Percentiles rank a stretch among this genome's conserved stretches.
Conservation (phyloP, 2,888 invertebrate species). For the Erebia ligea region DNA sequence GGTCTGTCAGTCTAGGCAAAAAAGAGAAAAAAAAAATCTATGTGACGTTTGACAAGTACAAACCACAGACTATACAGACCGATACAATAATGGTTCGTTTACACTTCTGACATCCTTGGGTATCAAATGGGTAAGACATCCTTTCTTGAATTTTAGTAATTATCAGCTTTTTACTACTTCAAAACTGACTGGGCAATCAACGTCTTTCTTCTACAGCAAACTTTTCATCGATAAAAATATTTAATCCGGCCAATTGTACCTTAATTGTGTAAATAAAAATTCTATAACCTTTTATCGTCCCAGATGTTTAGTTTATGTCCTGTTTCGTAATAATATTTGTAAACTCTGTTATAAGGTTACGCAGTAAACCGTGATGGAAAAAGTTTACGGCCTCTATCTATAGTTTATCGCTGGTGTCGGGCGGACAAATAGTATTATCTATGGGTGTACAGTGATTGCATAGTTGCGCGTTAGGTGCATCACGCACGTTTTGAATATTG, state of each 20-base stretch:
- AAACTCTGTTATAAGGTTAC: constrained; percentile 16
- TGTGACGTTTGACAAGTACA: no score
- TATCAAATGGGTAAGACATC: no score
- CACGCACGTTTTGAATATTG: constrained; percentile 14
- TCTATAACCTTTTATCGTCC: constrained; percentile 8
- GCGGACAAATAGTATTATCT: constrained; percentile 32
- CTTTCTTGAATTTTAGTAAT: no score
- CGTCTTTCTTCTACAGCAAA: background rate
- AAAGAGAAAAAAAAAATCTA: no score
- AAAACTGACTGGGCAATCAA: background rate
- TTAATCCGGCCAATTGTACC: background rate
- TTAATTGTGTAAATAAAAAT: background rate
- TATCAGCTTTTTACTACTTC: background rate
- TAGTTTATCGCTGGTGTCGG: constrained; percentile 35
- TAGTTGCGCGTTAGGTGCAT: constrained; percentile 18
- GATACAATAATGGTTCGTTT: no score
- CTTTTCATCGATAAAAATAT: background rate
- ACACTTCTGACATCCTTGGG: no score
- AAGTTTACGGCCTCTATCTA: constrained; percentile 31
- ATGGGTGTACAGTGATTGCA: background rate
- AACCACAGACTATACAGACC: no score
- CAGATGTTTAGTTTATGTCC: background rate
- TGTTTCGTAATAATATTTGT: constrained; percentile 1
- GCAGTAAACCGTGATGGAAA: constrained; percentile 38
- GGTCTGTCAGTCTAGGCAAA: no score